Percentiles rank a stretch among this genome's conserved stretches.
These are phyloP conservation scores for Cepaea nemoralis DNA, from an alignment of 1,140 invertebrate genomes.

Conservation along the genomic window DNA sequence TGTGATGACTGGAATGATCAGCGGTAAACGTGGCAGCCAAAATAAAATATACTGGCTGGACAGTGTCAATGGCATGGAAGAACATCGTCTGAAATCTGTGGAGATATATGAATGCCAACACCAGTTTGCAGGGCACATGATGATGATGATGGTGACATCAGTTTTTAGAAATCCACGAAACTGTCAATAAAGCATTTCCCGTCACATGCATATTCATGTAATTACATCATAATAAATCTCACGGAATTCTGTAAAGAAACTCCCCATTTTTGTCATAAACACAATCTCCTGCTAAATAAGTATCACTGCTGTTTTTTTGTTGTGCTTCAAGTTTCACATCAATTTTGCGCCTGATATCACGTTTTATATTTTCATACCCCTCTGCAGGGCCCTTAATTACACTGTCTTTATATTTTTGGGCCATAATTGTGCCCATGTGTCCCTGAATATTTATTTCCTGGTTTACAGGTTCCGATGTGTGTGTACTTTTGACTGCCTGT, in stretches of 20 bases:
- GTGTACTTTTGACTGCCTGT: neutral
- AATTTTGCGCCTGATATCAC: neutral
- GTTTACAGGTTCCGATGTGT: neutral
- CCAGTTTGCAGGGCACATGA: no score
- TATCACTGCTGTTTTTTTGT: neutral
- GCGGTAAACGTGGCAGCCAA: no score
- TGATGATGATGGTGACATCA: no score
- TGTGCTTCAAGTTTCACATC: neutral
- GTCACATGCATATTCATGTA: no score
- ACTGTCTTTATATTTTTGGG: neutral
- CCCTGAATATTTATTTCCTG: neutral
- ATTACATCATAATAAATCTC: neutral
- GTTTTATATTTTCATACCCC: neutral
- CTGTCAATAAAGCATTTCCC: no score
- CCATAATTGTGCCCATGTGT: neutral
- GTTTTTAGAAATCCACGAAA: no score
- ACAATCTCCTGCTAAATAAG: neutral
- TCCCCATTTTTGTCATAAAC: conserved; percentile 17
- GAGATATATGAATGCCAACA: no score
- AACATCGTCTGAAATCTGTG: no score
- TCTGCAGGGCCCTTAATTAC: neutral
- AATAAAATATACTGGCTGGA: no score
- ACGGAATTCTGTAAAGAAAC: conserved; percentile 15
- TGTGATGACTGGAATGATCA: no score
- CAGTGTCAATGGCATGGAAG: no score